Evolutionary conservation across 2,797 vertebrate genomes (phyloP).

Genomic region (Podargus strigoides): DNA sequence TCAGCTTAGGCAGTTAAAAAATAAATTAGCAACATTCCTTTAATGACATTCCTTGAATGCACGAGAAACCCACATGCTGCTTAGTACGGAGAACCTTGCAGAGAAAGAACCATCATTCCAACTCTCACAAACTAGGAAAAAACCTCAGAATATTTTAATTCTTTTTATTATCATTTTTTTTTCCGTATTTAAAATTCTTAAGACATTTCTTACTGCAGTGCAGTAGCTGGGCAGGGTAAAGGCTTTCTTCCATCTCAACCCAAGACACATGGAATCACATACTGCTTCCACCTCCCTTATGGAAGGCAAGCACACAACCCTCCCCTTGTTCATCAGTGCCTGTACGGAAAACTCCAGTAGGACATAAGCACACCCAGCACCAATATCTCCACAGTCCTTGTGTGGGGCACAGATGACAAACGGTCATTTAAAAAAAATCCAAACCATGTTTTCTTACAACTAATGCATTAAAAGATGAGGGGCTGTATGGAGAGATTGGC

Average conservation of each 20-base stretch:
- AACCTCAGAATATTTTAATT: neutral
- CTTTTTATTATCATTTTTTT: neutral
- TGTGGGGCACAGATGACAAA: neutral
- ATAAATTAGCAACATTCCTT: neutral
- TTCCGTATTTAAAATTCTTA: neutral
- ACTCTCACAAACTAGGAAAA: neutral
- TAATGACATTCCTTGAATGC: neutral
- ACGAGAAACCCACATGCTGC: neutral
- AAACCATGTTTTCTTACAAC: neutral
- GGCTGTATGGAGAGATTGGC: neutral
- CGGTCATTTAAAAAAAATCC: neutral
- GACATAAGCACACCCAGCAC: rapidly evolving
- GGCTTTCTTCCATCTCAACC: neutral
- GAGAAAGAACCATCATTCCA: neutral
- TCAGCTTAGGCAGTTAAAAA: neutral
- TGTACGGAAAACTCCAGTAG: neutral
- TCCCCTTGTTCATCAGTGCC: neutral
- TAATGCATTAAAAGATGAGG: neutral
- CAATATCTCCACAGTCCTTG: neutral
- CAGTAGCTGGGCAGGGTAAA: neutral
- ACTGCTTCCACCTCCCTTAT: neutral
- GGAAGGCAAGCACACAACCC: neutral
- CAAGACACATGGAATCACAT: rapidly evolving
- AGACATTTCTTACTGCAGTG: neutral
- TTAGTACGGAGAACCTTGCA: neutral